Conservation (phyloP, 1,140 invertebrate genomes). For the Drosophila tsacasi region DNA sequence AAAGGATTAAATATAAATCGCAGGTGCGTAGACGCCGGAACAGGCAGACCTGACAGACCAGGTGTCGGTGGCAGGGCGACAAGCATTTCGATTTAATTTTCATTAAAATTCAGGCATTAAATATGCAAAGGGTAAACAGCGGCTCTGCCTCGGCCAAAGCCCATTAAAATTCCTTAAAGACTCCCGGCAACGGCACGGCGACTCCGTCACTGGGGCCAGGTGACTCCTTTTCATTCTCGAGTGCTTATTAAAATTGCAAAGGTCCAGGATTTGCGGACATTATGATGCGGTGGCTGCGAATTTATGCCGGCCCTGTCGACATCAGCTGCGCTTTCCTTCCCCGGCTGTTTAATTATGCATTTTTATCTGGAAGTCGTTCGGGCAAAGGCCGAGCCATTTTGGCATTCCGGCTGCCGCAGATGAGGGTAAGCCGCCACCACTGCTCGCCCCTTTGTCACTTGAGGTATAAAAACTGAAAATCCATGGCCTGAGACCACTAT, state of each 20-base stretch:
- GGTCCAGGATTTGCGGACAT: slow-evolving; percentile 80
- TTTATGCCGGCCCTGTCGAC: slow-evolving; percentile 67
- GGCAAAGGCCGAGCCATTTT: slow-evolving; percentile 48
- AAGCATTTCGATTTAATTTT: slow-evolving; percentile 84
- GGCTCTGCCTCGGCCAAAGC: slow-evolving; percentile 52
- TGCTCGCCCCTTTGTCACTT: slow-evolving; percentile 38
- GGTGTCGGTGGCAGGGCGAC: slow-evolving; percentile 63
- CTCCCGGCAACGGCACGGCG: slow-evolving; percentile 16
- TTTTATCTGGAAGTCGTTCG: slow-evolving; percentile 67
- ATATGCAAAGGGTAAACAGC: slow-evolving; percentile 82
- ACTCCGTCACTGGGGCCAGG: slow-evolving; percentile 21
- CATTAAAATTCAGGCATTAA: slow-evolving; percentile 81
- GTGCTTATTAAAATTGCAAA: slow-evolving; percentile 83
- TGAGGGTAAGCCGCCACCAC: slow-evolving; percentile 5
- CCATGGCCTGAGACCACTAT: slow-evolving; percentile 38
- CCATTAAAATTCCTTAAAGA: slow-evolving; percentile 84
- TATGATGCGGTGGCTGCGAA: slow-evolving; percentile 80
- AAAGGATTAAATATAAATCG: slow-evolving; percentile 78
- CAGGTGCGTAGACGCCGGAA: slow-evolving; percentile 52
- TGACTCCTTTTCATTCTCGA: slow-evolving; percentile 82
- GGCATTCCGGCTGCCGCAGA: slow-evolving; percentile 13
- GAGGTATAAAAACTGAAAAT: slow-evolving; percentile 49
- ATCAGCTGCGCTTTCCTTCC: slow-evolving; percentile 42
- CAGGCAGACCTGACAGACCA: slow-evolving; percentile 28
- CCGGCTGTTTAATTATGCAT: slow-evolving; percentile 77